Percentiles rank a stretch among this genome's conserved stretches.
phyloP scores from a whole-genome alignment of 1,140 invertebrate genomes.

The Lasioglossum albipes region DNA sequence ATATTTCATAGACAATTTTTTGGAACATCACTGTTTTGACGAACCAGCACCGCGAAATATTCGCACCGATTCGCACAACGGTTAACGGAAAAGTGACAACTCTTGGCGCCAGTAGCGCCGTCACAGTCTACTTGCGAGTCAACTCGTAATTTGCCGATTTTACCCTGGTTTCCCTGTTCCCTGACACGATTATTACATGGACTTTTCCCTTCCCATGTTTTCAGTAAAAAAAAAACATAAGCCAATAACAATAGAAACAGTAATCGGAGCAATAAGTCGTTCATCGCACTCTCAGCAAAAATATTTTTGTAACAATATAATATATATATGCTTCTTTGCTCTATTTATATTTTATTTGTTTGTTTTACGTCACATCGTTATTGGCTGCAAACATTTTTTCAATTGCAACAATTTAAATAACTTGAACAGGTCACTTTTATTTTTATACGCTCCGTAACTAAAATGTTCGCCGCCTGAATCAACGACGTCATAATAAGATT shows the following conservation, averaged over 20 bases:
- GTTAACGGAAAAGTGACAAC: slow-evolving; percentile 46
- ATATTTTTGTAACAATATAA: neutral
- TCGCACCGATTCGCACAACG: slow-evolving; percentile 15
- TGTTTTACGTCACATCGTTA: too few relatives aligned
- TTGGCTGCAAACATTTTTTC: neutral
- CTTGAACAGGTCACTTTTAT: too few relatives aligned
- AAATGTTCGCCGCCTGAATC: too few relatives aligned
- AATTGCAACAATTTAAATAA: too few relatives aligned
- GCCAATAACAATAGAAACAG: too few relatives aligned
- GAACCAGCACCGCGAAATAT: slow-evolving; percentile 25
- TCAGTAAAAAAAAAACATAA: neutral
- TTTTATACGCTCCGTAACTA: too few relatives aligned
- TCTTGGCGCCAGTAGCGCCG: slow-evolving; percentile 27
- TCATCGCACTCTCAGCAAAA: neutral
- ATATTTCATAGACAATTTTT: slow-evolving; percentile 48
- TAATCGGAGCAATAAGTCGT: too few relatives aligned
- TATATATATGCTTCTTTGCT: too few relatives aligned
- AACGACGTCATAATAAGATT: too few relatives aligned
- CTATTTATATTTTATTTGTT: neutral
- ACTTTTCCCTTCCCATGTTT: neutral
- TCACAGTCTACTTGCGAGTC: slow-evolving; percentile 37
- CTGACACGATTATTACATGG: neutral
- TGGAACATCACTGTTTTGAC: slow-evolving; percentile 5
- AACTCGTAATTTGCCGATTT: slow-evolving; percentile 6
- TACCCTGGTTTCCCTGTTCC: neutral